A percentile compares a stretch with the other conserved stretches of the same genome.
These are phyloP conservation scores for Pogonus chalceus DNA, from an alignment of 1,140 invertebrate genomes.

Conservation along the genomic window DNA sequence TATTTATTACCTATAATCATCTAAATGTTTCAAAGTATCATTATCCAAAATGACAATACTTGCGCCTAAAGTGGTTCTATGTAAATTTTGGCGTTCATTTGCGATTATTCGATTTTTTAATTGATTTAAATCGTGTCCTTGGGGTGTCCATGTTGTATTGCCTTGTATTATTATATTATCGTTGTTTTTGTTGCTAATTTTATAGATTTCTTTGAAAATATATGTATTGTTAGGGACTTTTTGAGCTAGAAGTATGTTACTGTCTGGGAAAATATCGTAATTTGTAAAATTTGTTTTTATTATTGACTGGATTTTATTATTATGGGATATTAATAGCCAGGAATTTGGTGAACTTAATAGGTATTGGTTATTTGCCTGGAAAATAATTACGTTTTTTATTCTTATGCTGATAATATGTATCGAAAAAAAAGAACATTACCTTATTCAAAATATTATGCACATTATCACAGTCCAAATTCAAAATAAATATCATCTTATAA, in stretches of 20 bases:
- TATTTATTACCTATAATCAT: constrained; percentile 36
- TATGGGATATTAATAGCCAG: background rate
- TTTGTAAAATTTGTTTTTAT: background rate
- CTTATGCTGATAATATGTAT: no score
- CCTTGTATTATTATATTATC: background rate
- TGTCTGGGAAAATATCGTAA: background rate
- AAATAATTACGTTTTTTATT: no score
- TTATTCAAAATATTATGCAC: no score
- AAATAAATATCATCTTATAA: no score
- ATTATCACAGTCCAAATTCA: no score
- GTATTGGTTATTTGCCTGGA: background rate
- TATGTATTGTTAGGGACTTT: constrained; percentile 1
- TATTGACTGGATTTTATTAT: background rate
- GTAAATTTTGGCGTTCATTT: constrained; percentile 27
- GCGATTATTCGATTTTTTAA: background rate
- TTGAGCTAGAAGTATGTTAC: background rate
- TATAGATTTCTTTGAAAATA: background rate
- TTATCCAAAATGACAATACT: constrained; percentile 40
- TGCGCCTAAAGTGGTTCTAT: constrained; percentile 29
- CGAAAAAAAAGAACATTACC: no score
- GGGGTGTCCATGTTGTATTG: background rate
- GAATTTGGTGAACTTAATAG: background rate
- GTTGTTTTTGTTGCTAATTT: background rate
- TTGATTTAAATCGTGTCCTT: background rate
- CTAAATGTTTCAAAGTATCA: constrained; percentile 42